A percentile compares a stretch with the other conserved stretches of the same genome.
Conservation (phyloP, 2,113 vertebrate species). For the Toxostoma redivivum region DNA sequence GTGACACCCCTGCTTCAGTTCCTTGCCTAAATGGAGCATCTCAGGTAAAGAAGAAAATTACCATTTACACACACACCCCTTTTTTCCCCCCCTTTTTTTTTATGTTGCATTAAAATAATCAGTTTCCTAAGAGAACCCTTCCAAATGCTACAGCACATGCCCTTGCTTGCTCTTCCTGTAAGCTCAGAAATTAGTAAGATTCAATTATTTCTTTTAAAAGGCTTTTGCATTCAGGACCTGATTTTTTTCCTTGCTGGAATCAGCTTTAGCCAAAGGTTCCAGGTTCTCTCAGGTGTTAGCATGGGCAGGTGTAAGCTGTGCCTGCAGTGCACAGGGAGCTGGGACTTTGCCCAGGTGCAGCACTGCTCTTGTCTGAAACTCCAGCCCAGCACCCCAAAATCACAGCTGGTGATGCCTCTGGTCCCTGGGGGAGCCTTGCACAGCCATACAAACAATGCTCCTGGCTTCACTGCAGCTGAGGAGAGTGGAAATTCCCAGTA, state of each 20-base stretch:
- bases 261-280: neutral
- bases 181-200: neutral
- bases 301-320: conserved; percentile 3
- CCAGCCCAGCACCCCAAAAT: neutral
- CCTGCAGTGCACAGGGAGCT: neutral
- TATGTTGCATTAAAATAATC: neutral
- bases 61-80: rapidly evolving
- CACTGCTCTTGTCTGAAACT: neutral
- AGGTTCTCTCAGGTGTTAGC: neutral
- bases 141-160: neutral
- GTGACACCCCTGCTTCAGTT: conserved; percentile 68
- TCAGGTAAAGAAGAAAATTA: conserved; percentile 72
- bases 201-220: neutral
- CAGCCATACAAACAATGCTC: neutral
- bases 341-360: neutral
- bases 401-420: neutral
- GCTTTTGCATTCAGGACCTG: neutral
- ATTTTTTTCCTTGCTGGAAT: neutral
- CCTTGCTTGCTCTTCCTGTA: neutral
- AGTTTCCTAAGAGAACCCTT: neutral
- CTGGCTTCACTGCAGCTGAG: neutral
- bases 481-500: neutral
- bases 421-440: neutral
- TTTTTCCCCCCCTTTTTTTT: no score
- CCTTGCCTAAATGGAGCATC: conserved; percentile 77